A percentile compares a stretch with the other conserved stretches of the same genome.
phyloP scores from a whole-genome alignment of 2,113 vertebrate species.

The human region DNA sequence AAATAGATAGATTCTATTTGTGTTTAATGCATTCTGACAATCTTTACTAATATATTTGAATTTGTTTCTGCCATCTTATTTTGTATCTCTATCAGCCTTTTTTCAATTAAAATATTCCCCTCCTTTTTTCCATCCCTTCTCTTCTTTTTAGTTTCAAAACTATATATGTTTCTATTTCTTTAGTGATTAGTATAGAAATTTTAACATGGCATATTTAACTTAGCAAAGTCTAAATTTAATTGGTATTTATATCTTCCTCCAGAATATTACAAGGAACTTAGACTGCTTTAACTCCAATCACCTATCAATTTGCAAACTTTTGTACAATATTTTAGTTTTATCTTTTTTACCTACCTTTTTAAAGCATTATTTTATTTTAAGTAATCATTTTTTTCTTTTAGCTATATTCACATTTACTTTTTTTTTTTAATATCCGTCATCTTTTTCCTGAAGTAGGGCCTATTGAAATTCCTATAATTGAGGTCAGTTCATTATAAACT shows the following conservation, averaged over 20 bases:
- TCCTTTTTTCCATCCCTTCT: neutral
- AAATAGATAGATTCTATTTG: neutral
- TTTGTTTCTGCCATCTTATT: constrained; percentile 22
- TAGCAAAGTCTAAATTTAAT: neutral
- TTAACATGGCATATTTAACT: neutral
- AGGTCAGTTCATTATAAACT: neutral
- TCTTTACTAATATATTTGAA: constrained; percentile 22
- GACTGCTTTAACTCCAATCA: neutral
- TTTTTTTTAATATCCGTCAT: neutral
- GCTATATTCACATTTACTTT: neutral
- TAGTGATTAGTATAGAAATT: neutral
- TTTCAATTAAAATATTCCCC: neutral
- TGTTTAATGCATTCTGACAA: neutral
- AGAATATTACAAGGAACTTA: neutral
- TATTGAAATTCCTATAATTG: neutral
- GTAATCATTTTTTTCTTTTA: neutral
- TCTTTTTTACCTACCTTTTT: neutral
- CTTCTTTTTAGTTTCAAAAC: neutral
- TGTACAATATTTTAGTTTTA: neutral
- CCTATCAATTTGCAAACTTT: neutral
- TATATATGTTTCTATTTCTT: neutral
- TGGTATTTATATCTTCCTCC: neutral
- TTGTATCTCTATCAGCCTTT: neutral
- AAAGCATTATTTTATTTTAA: neutral
- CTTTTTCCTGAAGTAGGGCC: neutral